Evolutionary conservation across 1,140 invertebrate genomes (phyloP).

Genomic region (Amphibalanus amphitrite): DNA sequence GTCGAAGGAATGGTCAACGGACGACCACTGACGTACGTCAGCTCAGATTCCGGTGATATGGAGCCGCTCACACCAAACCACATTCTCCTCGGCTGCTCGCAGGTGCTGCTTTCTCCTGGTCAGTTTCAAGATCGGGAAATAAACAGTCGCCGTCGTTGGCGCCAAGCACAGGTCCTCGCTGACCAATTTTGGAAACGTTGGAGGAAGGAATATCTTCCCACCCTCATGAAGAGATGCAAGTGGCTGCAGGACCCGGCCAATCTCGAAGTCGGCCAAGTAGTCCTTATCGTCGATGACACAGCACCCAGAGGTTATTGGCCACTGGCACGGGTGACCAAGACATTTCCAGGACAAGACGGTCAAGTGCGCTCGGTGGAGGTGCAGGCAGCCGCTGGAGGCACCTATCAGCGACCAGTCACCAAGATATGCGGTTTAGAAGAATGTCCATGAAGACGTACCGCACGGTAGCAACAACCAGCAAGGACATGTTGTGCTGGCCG

Average conservation of each 20-base stretch:
- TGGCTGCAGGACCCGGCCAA: neutral
- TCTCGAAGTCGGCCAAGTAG: neutral
- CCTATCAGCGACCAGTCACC: neutral
- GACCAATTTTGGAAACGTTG: conserved; percentile 6
- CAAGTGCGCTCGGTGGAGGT: neutral
- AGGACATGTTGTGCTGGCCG: too few relatives aligned
- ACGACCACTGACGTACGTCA: neutral
- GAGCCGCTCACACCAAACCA: neutral
- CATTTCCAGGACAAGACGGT: neutral
- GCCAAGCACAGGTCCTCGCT: neutral
- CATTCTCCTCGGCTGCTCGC: neutral
- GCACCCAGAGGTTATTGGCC: neutral
- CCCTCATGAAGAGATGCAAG: neutral
- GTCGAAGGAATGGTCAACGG: neutral
- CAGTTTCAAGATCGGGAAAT: too few relatives aligned
- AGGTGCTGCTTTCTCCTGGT: neutral
- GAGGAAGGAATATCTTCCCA: neutral
- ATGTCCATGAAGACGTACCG: neutral
- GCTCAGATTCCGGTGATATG: neutral
- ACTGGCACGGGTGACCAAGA: neutral
- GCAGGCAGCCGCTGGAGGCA: neutral
- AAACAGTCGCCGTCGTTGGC: neutral
- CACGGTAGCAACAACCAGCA: too few relatives aligned
- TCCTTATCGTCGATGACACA: neutral
- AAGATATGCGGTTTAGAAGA: neutral